Evolutionary conservation across 2,888 invertebrate species (phyloP).

Genomic region (Agriopis marginaria): DNA sequence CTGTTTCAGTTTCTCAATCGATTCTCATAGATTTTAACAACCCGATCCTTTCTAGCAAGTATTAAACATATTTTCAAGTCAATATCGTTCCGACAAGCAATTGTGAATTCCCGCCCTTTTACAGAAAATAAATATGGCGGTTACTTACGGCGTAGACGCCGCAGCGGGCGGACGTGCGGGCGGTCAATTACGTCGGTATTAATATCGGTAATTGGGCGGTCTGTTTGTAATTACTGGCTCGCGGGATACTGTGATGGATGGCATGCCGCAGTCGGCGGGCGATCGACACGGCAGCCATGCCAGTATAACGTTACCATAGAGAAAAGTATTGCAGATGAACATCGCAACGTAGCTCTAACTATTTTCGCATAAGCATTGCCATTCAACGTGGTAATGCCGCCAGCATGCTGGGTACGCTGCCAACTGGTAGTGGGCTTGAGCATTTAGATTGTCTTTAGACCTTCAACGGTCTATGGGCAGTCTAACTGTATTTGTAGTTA

Average conservation of each 20-base stretch:
- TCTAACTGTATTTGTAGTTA: too few species aligned
- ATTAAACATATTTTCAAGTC: slow-evolving; percentile 23
- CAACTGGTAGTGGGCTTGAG: too few species aligned
- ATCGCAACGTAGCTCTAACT: background rate
- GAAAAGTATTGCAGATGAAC: background rate
- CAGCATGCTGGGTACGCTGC: too few species aligned
- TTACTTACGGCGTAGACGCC: slow-evolving; percentile 35
- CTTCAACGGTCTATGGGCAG: too few species aligned
- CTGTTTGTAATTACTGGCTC: slow-evolving; percentile 40
- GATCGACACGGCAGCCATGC: slow-evolving; percentile 10
- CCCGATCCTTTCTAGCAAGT: slow-evolving; percentile 1
- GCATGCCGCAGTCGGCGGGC: slow-evolving; percentile 27
- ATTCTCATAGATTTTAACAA: background rate
- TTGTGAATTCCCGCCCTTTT: slow-evolving; percentile 35
- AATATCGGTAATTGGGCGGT: slow-evolving; percentile 43
- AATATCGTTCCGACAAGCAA: slow-evolving; percentile 33
- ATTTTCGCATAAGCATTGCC: too few species aligned
- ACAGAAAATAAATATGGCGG: slow-evolving; percentile 48
- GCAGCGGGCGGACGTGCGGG: slow-evolving; percentile 44
- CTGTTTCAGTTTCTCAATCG: background rate
- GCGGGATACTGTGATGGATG: slow-evolving; percentile 39
- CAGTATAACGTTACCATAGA: background rate
- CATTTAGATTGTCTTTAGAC: too few species aligned
- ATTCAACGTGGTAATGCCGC: too few species aligned
- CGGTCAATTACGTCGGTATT: slow-evolving; percentile 40